Base-by-base conservation (phyloP, 2,888 invertebrate genomes). In the Amiota communis region DNA sequence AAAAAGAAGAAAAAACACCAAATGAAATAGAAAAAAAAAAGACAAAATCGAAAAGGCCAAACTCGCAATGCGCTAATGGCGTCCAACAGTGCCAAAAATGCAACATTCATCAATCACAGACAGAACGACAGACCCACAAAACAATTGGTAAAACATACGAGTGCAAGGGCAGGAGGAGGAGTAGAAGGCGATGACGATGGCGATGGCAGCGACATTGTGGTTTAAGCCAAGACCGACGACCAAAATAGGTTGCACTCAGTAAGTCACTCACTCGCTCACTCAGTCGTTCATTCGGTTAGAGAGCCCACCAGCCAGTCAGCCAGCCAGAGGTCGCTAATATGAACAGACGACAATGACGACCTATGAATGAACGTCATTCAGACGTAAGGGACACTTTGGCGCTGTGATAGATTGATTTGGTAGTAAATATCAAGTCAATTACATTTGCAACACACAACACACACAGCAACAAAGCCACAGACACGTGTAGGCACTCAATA, bases 31-130 rank as follows among this genome's bases (percentile, higher is more conserved):
- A 36, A 36, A 36, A 36, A 36, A 2, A 36, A 36, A 36, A 53
- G n/a, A 15, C 15, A 15, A 53, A 53, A 53, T 15, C 65, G 15
- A 65, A 65, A 63, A 20, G 23, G 63, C 23, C 23, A 63, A 63
- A 57, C 57, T 57, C 23, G 48, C 67, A 59, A 15, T 59, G 67
- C 67, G 51, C 67, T 53, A 68, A 51, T 68, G 80, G 79, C 79
- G 78, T 83, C 84, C 81, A 81, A 76, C 82, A 79, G 85, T 79
- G 87, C 82, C 84, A 84, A 80, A 84, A 85, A 85, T 87, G 82
- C 82, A 86, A 84, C 87, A 86, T 86, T 85, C 84, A 87, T 87
- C 87, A 87, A 87, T 87, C 87, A 87, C 85, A 79, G 51, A 51
- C 20, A n/a, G 67, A 65, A 6, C 36, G 36, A 36, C 36, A 36